phyloP scores from a whole-genome alignment of 2,888 invertebrate genomes.

The Cryptus armator region DNA sequence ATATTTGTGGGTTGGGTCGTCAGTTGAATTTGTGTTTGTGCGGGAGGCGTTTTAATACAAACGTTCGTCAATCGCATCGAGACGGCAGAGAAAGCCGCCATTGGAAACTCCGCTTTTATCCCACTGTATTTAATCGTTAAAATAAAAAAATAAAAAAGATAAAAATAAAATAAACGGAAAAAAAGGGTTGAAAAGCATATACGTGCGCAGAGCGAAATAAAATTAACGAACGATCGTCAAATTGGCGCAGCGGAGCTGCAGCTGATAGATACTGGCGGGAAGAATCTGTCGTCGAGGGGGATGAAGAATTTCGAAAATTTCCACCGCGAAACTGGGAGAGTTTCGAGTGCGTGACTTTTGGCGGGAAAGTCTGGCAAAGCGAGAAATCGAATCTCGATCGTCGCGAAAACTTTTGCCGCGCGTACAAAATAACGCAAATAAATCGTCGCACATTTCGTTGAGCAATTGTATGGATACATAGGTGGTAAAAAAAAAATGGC shows the following conservation, averaged over 20 bases:
- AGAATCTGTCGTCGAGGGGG: conserved; percentile 46
- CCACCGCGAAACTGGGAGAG: conserved; percentile 3
- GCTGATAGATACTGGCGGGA: conserved; percentile 75
- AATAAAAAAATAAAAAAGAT: not conserved
- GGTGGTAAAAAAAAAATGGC: conserved; percentile 79
- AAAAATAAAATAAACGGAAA: not conserved
- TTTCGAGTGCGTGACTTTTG: conserved; percentile 47
- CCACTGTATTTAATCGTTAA: conserved; percentile 4
- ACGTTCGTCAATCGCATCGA: not conserved
- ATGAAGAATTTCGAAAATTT: conserved; percentile 52
- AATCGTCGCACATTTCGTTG: not conserved
- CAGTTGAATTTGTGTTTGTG: conserved; percentile 7
- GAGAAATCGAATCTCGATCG: conserved; percentile 11
- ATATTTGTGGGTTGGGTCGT: conserved; percentile 9
- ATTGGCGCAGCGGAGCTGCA: not conserved
- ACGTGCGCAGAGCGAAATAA: conserved; percentile 43
- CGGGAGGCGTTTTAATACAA: not conserved
- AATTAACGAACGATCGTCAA: conserved; percentile 69
- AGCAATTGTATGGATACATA: not conserved
- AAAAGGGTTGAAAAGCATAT: conserved; percentile 24
- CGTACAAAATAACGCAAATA: not conserved
- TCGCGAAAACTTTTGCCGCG: too few relatives aligned
- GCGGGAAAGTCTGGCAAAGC: conserved; percentile 50
- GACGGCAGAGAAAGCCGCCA: not conserved
- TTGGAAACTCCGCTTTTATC: not conserved